Percentiles rank a stretch among this genome's conserved stretches.
phyloP scores from a whole-genome alignment of 2,888 invertebrate genomes.

The Phymatocera aterrima region DNA sequence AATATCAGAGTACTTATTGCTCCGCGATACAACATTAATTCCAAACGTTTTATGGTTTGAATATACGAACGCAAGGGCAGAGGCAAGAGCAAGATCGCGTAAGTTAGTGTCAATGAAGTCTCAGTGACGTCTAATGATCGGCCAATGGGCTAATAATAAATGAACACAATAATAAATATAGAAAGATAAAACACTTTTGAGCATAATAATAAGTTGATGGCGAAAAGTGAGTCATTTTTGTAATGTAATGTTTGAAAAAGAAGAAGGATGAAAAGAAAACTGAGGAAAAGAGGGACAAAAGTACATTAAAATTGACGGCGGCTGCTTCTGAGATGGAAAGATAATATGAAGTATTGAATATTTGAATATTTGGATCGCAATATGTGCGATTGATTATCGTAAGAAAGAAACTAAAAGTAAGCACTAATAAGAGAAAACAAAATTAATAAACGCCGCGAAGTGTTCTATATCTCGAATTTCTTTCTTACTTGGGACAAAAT shows the following conservation, averaged over 20 bases:
- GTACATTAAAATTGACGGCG: slow-evolving; percentile 7
- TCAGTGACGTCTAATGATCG: slow-evolving; percentile 85
- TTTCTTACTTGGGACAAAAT: slow-evolving; percentile 22
- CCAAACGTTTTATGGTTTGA: slow-evolving; percentile 96
- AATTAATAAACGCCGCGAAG: slow-evolving; percentile 17
- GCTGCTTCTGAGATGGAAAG: neutral
- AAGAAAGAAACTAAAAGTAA: neutral
- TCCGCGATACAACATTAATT: slow-evolving; percentile 92
- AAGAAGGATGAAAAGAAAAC: neutral
- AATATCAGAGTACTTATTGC: slow-evolving; percentile 89
- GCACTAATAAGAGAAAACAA: no score
- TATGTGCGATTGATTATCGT: no score
- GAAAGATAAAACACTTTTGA: neutral
- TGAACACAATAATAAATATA: slow-evolving; percentile 49
- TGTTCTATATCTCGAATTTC: slow-evolving; percentile 24
- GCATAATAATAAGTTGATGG: neutral
- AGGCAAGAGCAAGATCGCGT: slow-evolving; percentile 86
- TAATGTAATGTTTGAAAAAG: neutral
- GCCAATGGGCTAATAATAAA: slow-evolving; percentile 65
- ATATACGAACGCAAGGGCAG: slow-evolving; percentile 91
- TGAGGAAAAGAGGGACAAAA: no score
- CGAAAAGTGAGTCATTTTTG: neutral
- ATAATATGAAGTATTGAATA: neutral
- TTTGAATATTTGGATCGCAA: no score
- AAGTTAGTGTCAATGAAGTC: slow-evolving; percentile 89